Evolutionary conservation across 1,140 invertebrate species (phyloP), one percentile per base, ranked within the genome.

Genomic region (Listronotus bonariensis): DNA sequence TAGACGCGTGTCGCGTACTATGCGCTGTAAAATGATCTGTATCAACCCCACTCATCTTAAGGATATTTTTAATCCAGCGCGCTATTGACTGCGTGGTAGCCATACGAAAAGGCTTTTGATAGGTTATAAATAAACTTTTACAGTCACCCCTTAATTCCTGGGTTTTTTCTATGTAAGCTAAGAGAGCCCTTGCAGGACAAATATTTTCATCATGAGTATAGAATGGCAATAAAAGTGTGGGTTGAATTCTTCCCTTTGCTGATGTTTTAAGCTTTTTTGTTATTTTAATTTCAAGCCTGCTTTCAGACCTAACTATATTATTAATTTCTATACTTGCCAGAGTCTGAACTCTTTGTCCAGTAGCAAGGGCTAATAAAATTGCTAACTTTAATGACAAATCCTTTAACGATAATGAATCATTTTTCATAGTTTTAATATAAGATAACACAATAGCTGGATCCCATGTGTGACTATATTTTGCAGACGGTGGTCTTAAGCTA

Each of bases 1-100:
- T 68, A 12, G 66, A 14, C 14, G 65, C 65, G 38, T 67, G 65
- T n/a, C 65, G 32, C 12, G 65, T 67, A 38, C 46, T 65, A 31
- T 67, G 65, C 6, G 60, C 45, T 6, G 60, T 31, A 63, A 65
- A 67, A 9, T 67, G 11, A 5, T 17, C 17, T 3, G 36, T 34
- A 42, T 67, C 65, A 8, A 67, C 38, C 3, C 65, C 65, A 45
- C 63, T 65, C 12, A 3, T 18, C 4, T 20, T 49, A 3, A 49
- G 7, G 2, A 49, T 31, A 18, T 1, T 12, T 49, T 31, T 49
- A 18, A 49, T 49, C 46, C 46, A 49, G 10, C 46, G 10, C 2
- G 10, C 15, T 11, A 49, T 8, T 11, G 46, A 49, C 40, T 71
- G 70, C 18, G 68, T 14, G 7, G 61, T 41, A 31, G 68, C 72